Conservation (phyloP, 2,113 vertebrate genomes). For the Connochaetes taurinus region DNA sequence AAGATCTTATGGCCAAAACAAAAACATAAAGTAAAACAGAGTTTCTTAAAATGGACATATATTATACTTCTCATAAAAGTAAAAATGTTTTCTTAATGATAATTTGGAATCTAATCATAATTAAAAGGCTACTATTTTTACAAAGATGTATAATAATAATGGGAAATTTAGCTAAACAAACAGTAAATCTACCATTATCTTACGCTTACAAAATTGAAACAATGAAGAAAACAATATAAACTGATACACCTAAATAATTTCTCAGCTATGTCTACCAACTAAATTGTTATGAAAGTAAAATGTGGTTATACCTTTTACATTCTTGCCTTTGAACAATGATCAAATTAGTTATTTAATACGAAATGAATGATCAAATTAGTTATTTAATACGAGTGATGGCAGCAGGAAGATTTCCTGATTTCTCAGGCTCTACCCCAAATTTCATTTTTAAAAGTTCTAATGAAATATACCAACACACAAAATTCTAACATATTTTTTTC, state of each 20-base stretch:
- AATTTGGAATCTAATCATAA: not conserved
- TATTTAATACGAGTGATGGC: not conserved
- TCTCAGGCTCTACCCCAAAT: not conserved
- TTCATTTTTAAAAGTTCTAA: not conserved
- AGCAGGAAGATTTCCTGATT: not conserved
- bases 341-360: not conserved
- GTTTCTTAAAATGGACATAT: not conserved
- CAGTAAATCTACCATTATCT: not conserved
- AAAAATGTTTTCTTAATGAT: not conserved
- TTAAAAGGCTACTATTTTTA: not conserved
- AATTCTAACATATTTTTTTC: not conserved
- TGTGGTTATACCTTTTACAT: not conserved
- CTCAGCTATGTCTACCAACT: not conserved
- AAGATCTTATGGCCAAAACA: not conserved
- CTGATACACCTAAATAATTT: not conserved
- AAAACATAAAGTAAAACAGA: not conserved
- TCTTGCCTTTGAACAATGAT: not conserved
- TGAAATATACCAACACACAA: not conserved
- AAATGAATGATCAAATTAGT: not conserved
- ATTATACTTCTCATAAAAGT: not conserved
- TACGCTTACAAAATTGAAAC: not conserved
- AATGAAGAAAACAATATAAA: not conserved
- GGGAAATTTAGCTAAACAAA: not conserved
- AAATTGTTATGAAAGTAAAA: not conserved
- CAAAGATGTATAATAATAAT: not conserved